Base-by-base conservation (phyloP, 2,888 invertebrate genomes). In the Xylota sylvarum region DNA sequence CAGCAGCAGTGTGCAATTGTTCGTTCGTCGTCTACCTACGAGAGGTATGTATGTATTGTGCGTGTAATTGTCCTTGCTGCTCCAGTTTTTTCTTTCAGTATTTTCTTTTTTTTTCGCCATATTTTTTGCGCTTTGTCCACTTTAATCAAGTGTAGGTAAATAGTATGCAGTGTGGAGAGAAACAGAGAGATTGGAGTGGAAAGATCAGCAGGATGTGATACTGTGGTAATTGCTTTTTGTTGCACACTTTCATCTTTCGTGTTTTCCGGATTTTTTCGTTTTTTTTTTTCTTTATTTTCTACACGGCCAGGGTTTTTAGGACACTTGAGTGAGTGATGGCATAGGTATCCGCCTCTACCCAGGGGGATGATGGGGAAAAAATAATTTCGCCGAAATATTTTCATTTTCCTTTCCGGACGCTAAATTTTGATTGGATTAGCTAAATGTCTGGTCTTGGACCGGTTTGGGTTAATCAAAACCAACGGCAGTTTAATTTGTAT, bases 131-230 rank as follows among this genome's bases (percentile, higher is more conserved):
- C 60, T 73, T 65, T 17, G 62, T 69, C 40, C 83, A 73, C 72
- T 83, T 84, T 73, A 84, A 84, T 84, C 79, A 84, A 84, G 73
- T 73, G 79, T 52, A 83, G 55, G 72, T 78, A 62, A 79, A 79
- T 50, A 64, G 55, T 62, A 83, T 72, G 72, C 19, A 35, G 56
- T 35, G 30, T 35, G 23, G 52, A 40, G 40, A 43, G 55, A 9
- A 5, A 9, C 12, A 4, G 32, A 4, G 43, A 69, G 40, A 35
- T 58, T 27, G 43, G 40, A 50, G 32, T 40, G 55, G 48, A 79
- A 67, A 83, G 79, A 79, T 83, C 73, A 79, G 60, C 55, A 69
- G 69, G 73, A 79, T 80, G 43, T 84, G 69, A 70, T 80, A 74
- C 62, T 55, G 58, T 10, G 69, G 69, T 58, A 84, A 84, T 84